phyloP scores from a whole-genome alignment of 2,797 vertebrate species.

The Novumbra hubbsi region DNA sequence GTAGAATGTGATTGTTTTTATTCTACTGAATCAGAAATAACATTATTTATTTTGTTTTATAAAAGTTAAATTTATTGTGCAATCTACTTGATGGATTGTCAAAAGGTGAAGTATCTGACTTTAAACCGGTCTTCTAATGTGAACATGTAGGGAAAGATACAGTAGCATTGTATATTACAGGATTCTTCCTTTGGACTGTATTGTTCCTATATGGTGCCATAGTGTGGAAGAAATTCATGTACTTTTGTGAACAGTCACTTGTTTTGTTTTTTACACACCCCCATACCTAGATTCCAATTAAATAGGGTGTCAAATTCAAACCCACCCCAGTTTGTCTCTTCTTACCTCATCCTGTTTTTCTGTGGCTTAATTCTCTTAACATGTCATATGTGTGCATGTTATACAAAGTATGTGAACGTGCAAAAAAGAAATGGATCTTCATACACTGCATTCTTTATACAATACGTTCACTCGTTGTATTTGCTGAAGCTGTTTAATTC shows the following conservation, averaged over 20 bases:
- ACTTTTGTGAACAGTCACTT: conserved; percentile 17
- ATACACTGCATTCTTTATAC: conserved; percentile 52
- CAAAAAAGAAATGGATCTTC: conserved; percentile 57
- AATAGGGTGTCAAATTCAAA: conserved; percentile 77
- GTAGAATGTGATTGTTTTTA: conserved; percentile 35
- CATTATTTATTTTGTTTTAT: conserved; percentile 25
- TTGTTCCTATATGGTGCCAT: conserved; percentile 32
- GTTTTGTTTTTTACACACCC: conserved; percentile 41
- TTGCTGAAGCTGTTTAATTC: conserved; percentile 44
- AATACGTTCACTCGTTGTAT: conserved; percentile 54
- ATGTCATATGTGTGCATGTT: conserved; percentile 91
- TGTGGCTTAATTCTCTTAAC: conserved; percentile 78
- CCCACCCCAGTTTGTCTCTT: conserved; percentile 74
- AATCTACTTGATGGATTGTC: conserved; percentile 27
- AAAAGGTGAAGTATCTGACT: conserved; percentile 25
- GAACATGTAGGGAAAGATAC: conserved; percentile 8
- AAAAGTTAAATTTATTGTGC: conserved; percentile 31
- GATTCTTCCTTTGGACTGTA: conserved; percentile 28
- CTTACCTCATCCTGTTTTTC: conserved; percentile 69
- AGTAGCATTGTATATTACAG: conserved; percentile 29
- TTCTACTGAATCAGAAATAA: conserved; percentile 18
- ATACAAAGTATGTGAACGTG: conserved; percentile 80
- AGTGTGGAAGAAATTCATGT: conserved; percentile 35
- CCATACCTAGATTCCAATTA: conserved; percentile 44
- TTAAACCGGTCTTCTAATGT: conserved; percentile 20